Evolutionary conservation across 2,113 vertebrate genomes (phyloP).

Genomic region (Cyprinodon variegatus): DNA sequence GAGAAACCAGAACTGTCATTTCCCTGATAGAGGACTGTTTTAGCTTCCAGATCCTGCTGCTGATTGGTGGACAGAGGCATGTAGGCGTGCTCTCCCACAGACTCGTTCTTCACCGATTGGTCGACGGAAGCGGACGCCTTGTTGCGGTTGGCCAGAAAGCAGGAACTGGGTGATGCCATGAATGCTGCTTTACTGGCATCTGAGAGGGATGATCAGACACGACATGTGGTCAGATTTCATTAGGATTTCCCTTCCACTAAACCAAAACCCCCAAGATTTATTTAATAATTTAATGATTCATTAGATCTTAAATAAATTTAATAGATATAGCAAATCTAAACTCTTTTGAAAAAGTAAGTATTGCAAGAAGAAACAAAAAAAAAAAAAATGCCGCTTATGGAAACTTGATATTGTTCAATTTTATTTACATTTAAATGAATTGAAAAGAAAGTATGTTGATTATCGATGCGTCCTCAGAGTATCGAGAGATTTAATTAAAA

Average conservation of each 20-base stretch:
- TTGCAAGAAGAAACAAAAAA: too few species aligned
- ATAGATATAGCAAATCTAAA: too few species aligned
- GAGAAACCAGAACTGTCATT: conserved; percentile 79
- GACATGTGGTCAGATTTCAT: not conserved
- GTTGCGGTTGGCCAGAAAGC: conserved; percentile 95
- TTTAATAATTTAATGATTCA: too few species aligned
- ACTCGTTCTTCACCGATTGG: conserved; percentile 90
- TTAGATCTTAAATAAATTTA: too few species aligned
- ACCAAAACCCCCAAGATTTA: not conserved
- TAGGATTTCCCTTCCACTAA: not conserved
- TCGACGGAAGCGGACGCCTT: conserved; percentile 80
- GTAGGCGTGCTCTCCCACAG: conserved; percentile 81
- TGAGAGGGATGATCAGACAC: conserved; percentile 66
- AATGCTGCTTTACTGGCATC: conserved; percentile 97
- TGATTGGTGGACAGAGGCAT: conserved; percentile 81
- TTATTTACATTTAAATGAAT: too few species aligned
- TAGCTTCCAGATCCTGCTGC: conserved; percentile 77
- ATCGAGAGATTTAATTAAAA: too few species aligned
- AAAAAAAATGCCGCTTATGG: too few species aligned
- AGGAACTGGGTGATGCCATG: conserved; percentile 94
- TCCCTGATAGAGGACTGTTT: conserved; percentile 76
- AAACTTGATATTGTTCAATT: too few species aligned
- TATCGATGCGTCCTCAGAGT: too few species aligned
- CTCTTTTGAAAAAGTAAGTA: too few species aligned
- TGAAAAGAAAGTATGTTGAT: too few species aligned